Evolutionary conservation across 2,113 vertebrate species (phyloP).

Genomic region (Trematomus loennbergii): DNA sequence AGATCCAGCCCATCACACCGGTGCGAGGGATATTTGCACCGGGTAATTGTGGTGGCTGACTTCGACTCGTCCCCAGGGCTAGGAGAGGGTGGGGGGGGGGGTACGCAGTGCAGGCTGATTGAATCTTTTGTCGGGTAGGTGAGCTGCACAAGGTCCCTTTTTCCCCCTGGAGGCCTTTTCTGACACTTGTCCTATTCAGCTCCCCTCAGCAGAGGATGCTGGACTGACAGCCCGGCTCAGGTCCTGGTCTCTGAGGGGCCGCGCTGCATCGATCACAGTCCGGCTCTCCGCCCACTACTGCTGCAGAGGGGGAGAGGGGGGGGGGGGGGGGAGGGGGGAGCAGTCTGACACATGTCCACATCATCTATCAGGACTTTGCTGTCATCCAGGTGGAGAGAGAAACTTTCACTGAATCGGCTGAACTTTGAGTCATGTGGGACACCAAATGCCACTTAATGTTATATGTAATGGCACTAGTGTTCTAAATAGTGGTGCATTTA

Average conservation of each 20-base stretch:
- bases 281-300: slow-evolving; percentile 83
- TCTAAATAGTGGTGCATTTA: not conserved
- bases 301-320: slow-evolving; percentile 72
- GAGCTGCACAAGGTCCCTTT: slow-evolving; percentile 85
- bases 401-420: slow-evolving; percentile 55
- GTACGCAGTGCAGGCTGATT: slow-evolving; percentile 86
- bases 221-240: slow-evolving; percentile 90
- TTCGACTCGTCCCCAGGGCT: slow-evolving; percentile 81
- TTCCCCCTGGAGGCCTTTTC: slow-evolving; percentile 86
- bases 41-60: slow-evolving; percentile 89
- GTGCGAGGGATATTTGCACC: slow-evolving; percentile 88
- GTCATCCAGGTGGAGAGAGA: slow-evolving; percentile 47
- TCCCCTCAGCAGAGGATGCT: slow-evolving; percentile 86
- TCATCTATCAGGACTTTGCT: slow-evolving; percentile 57
- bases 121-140: slow-evolving; percentile 94
- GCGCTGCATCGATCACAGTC: slow-evolving; percentile 90
- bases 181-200: slow-evolving; percentile 90
- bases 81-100: slow-evolving; percentile 63
- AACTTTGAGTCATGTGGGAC: slow-evolving; percentile 34
- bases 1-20: slow-evolving; percentile 31
- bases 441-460: not conserved
- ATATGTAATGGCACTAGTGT: not conserved
- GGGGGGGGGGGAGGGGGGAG: slow-evolving; percentile 12
- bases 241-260: slow-evolving; percentile 86
- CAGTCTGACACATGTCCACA: slow-evolving; percentile 59